These are phyloP conservation scores for Hydractinia symbiolongicarpus DNA, from an alignment of 30 jellyfish, hydroid and myxozoan species.

Conservation along the genomic window DNA sequence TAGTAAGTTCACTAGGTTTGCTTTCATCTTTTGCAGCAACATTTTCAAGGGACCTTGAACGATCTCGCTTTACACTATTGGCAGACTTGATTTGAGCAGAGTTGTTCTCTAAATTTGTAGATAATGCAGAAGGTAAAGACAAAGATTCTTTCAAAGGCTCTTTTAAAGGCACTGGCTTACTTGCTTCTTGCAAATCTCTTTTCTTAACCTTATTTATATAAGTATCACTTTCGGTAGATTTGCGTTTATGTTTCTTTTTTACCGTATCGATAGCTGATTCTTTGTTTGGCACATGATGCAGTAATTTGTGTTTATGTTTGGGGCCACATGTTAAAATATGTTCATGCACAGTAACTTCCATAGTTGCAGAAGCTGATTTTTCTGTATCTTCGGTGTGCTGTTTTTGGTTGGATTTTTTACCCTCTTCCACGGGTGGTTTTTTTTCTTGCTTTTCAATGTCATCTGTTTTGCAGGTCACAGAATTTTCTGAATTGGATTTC, in stretches of 20 bases:
- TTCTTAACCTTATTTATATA: too few species aligned
- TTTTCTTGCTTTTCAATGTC: neutral
- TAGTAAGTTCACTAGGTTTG: too few species aligned
- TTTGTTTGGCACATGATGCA: neutral
- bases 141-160: too few species aligned
- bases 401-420: neutral
- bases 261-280: neutral
- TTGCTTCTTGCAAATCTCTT: too few species aligned
- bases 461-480: neutral
- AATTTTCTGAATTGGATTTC: too few species aligned
- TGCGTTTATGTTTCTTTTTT: neutral
- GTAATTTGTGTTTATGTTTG: neutral
- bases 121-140: too few species aligned
- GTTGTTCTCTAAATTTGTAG: too few species aligned
- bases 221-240: neutral
- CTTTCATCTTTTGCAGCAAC: too few species aligned
- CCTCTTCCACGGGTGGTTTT: neutral
- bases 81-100: too few species aligned
- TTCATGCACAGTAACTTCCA: conserved; percentile 23
- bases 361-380: neutral
- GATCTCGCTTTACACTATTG: too few species aligned
- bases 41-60: too few species aligned
- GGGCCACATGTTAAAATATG: conserved; percentile 35
- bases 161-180: too few species aligned
- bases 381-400: neutral